Evolutionary conservation across 2,797 vertebrate genomes (phyloP).

Genomic region (Notolepis coatsorum): DNA sequence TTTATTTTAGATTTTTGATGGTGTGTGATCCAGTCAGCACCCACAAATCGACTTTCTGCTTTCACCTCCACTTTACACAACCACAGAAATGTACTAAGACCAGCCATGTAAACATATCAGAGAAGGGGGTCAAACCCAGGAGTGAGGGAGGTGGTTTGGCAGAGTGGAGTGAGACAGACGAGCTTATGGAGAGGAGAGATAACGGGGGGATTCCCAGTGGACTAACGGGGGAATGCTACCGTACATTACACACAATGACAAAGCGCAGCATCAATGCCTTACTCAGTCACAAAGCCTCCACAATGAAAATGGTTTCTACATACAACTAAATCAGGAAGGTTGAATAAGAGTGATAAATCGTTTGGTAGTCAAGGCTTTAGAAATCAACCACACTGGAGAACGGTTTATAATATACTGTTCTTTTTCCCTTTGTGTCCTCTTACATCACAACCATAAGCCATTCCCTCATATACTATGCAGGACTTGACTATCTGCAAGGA

Average conservation of each 20-base stretch:
- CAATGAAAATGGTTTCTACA: no score
- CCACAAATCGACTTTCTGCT: conserved; percentile 37
- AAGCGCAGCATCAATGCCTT: neutral
- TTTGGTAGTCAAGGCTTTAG: conserved; percentile 34
- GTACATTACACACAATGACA: neutral
- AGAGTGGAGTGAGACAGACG: conserved; percentile 41
- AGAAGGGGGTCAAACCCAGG: conserved; percentile 39
- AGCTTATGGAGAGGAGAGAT: neutral
- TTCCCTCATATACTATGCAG: conserved; percentile 41
- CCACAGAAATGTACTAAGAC: conserved; percentile 39
- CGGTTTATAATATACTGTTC: conserved; percentile 2
- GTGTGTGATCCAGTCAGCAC: conserved; percentile 46
- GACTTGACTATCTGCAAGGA: conserved; percentile 30
- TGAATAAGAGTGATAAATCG: neutral
- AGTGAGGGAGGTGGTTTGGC: conserved; percentile 28
- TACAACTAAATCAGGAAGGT: conserved; percentile 17
- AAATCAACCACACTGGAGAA: conserved; percentile 26
- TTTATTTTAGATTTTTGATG: conserved; percentile 18
- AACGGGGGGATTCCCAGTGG: neutral
- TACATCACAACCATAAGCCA: conserved; percentile 46
- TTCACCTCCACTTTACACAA: conserved; percentile 56
- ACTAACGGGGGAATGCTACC: no score
- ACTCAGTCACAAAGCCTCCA: no score
- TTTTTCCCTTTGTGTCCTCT: conserved; percentile 60
- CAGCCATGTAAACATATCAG: conserved; percentile 70